Percentiles rank a stretch among this genome's conserved stretches.
phyloP scores from a whole-genome alignment of 2,113 vertebrate genomes.

The Paracanthobrama guichenoti region DNA sequence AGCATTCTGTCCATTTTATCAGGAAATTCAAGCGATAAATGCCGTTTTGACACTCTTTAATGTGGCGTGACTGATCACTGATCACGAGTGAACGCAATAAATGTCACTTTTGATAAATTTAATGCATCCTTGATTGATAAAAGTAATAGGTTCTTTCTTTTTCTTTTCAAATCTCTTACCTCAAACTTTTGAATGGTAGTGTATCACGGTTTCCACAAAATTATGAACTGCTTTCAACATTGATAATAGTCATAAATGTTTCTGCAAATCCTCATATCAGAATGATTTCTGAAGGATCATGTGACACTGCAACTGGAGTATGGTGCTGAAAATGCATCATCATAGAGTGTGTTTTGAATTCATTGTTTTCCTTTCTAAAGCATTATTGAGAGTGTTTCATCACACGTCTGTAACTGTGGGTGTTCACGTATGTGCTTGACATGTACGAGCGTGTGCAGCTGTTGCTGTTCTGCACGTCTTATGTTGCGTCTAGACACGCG shows the following conservation, averaged over 20 bases:
- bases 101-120: not conserved
- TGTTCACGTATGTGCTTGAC: not conserved
- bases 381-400: not conserved
- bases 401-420: not conserved
- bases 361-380: not conserved
- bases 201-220: not conserved
- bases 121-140: not conserved
- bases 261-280: not conserved
- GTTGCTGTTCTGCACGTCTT: conserved; percentile 18
- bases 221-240: not conserved
- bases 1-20: too few species aligned
- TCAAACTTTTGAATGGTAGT: too few species aligned
- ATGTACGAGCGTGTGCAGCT: conserved; percentile 17
- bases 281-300: not conserved
- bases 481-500: not conserved
- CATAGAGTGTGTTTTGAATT: not conserved
- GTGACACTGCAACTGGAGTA: not conserved
- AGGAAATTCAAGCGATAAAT: too few species aligned
- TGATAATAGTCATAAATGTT: not conserved
- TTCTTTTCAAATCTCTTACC: too few species aligned
- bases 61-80: too few species aligned
- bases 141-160: too few species aligned
- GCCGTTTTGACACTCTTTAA: too few species aligned
- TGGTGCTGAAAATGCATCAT: not conserved
- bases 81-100: too few species aligned